phyloP scores from a whole-genome alignment of 2,797 vertebrate genomes.

The Lepilemur septentrionalis region DNA sequence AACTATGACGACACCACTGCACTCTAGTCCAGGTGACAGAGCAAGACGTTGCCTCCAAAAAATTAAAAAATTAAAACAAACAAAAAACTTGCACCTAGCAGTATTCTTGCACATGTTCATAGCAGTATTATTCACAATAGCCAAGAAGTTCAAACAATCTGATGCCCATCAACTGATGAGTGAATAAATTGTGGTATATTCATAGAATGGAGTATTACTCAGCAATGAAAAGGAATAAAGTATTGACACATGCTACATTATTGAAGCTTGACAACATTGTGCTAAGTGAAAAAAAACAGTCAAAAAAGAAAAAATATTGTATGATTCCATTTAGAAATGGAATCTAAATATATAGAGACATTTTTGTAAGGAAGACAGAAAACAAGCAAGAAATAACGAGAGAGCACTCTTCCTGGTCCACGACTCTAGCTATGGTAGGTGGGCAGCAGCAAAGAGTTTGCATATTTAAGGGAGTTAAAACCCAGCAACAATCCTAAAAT shows the following conservation, averaged over 20 bases:
- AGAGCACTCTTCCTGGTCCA: too few relatives aligned
- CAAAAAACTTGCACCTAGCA: background rate
- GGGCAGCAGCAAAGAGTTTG: background rate
- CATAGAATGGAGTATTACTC: background rate
- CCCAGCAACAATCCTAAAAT: background rate
- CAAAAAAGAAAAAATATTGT: background rate
- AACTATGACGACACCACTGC: background rate
- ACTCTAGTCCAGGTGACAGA: background rate
- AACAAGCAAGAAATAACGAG: background rate
- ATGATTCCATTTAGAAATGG: background rate
- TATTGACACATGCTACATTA: too few relatives aligned
- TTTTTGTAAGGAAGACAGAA: background rate
- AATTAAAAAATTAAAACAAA: background rate
- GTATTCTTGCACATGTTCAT: background rate
- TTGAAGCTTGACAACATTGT: background rate
- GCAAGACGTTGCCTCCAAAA: background rate
- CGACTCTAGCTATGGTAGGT: background rate
- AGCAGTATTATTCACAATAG: background rate
- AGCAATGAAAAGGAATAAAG: background rate
- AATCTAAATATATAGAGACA: background rate
- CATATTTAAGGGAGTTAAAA: background rate
- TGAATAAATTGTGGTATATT: background rate
- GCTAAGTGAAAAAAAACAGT: too few relatives aligned
- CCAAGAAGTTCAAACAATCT: background rate
- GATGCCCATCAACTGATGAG: background rate